These are phyloP conservation scores for Cynoglossus semilaevis DNA, from an alignment of 2,113 vertebrate species.

Conservation along the genomic window DNA sequence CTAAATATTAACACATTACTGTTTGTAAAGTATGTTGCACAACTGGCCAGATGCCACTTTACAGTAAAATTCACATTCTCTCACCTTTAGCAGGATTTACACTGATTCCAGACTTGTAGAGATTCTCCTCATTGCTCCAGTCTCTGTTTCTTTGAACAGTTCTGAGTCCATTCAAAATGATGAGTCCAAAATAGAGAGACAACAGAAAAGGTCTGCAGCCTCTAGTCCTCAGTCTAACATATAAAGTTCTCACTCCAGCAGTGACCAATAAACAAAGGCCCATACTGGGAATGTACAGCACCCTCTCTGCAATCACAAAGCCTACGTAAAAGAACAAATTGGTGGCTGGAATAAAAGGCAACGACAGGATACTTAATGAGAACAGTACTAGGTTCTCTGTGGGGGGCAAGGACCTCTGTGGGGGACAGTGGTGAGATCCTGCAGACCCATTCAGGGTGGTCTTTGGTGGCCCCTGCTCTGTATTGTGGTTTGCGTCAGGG, in stretches of 20 bases:
- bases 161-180: slow-evolving; percentile 90
- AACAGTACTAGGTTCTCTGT: slow-evolving; percentile 90
- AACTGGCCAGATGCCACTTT: too few species aligned
- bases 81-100: slow-evolving; percentile 99
- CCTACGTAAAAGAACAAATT: slow-evolving; percentile 99
- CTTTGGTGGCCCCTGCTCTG: slow-evolving; percentile 57
- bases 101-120: slow-evolving; percentile 96
- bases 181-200: slow-evolving; percentile 82
- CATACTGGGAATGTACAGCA: slow-evolving; percentile 98
- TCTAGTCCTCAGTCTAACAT: slow-evolving; percentile 84
- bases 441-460: slow-evolving; percentile 51
- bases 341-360: slow-evolving; percentile 94
- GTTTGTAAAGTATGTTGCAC: too few species aligned
- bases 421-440: slow-evolving; percentile 63
- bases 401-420: slow-evolving; percentile 81
- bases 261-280: slow-evolving; percentile 95
- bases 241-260: slow-evolving; percentile 85
- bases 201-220: slow-evolving; percentile 85
- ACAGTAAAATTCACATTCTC: slow-evolving; percentile 38
- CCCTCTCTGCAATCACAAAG: slow-evolving; percentile 97
- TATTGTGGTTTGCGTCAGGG: slow-evolving; percentile 81
- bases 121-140: slow-evolving; percentile 97
- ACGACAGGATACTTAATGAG: slow-evolving; percentile 85
- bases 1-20: too few species aligned
- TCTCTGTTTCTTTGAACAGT: slow-evolving; percentile 92